phyloP scores from a whole-genome alignment of 92 coral and sea anemone species.

The Epizoanthus ramosus region DNA sequence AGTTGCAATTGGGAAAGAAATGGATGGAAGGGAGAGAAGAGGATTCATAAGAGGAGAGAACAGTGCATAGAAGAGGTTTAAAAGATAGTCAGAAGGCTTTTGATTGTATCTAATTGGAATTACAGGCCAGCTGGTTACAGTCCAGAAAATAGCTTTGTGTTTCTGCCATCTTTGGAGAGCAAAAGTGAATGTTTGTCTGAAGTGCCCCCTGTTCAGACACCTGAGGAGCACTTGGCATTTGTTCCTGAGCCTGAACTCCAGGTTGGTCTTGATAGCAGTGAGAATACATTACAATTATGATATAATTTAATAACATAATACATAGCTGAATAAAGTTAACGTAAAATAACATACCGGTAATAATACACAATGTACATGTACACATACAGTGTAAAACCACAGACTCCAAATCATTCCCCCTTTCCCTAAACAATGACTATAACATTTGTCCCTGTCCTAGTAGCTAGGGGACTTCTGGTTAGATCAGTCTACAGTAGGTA shows the following conservation, averaged over 20 bases:
- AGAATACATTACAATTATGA: background rate
- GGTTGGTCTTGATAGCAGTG: slow-evolving; percentile 1
- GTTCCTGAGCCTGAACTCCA: background rate
- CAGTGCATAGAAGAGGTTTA: background rate
- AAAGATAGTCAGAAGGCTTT: background rate
- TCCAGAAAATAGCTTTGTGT: slow-evolving; percentile 45
- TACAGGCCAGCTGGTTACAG: slow-evolving; percentile 40
- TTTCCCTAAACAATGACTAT: no score
- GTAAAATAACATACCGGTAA: no score
- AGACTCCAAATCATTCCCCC: no score
- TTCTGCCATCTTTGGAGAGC: slow-evolving; percentile 3
- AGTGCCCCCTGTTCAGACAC: slow-evolving; percentile 22
- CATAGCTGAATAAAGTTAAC: no score
- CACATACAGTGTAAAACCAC: no score
- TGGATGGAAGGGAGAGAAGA: no score
- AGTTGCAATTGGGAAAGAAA: no score
- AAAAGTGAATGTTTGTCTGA: background rate
- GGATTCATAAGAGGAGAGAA: background rate
- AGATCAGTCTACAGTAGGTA: no score
- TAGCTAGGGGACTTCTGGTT: no score
- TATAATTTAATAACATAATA: background rate
- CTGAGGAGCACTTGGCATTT: slow-evolving; percentile 14
- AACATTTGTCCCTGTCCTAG: no score
- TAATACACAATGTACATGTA: no score
- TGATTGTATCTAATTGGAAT: no score